These are phyloP conservation scores for Microcebus lehilahytsara DNA, from an alignment of 2,113 vertebrate species.

Conservation along the genomic window DNA sequence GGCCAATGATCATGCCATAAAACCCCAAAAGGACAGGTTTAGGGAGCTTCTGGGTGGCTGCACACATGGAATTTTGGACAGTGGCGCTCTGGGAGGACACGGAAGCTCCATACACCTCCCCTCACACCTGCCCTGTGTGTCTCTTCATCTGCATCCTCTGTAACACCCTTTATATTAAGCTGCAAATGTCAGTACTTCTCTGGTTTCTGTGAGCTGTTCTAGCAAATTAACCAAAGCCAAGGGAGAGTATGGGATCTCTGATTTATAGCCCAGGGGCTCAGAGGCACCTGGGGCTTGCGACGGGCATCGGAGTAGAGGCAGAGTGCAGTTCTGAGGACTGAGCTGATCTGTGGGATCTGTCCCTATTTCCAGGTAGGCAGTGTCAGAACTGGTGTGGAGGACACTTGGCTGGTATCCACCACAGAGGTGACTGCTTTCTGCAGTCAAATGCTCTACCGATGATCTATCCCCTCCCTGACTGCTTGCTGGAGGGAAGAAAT, in stretches of 20 bases:
- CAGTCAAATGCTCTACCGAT: too few relatives aligned
- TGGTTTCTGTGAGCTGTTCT: not conserved
- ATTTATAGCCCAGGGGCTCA: not conserved
- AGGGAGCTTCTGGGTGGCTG: not conserved
- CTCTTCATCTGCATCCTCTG: not conserved
- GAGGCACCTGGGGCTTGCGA: not conserved
- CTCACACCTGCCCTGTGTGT: not conserved
- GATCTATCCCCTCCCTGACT: not conserved
- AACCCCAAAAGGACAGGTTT: not conserved
- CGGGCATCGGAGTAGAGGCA: not conserved
- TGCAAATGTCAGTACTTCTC: not conserved
- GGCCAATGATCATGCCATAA: not conserved
- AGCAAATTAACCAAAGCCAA: not conserved
- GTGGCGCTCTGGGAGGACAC: not conserved
- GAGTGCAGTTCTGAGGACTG: not conserved
- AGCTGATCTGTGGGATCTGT: not conserved
- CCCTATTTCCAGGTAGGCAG: not conserved
- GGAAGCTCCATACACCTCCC: not conserved
- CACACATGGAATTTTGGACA: not conserved
- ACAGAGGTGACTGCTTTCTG: not conserved
- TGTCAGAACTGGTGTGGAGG: not conserved
- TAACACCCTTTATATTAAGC: not conserved
- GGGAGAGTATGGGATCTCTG: not conserved
- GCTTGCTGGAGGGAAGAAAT: not conserved
- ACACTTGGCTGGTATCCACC: not conserved